Percentiles rank a stretch among this genome's conserved stretches.
These are phyloP conservation scores for Pardosa pseudoannulata DNA, from an alignment of 2,888 invertebrate genomes.

Conservation along the genomic window DNA sequence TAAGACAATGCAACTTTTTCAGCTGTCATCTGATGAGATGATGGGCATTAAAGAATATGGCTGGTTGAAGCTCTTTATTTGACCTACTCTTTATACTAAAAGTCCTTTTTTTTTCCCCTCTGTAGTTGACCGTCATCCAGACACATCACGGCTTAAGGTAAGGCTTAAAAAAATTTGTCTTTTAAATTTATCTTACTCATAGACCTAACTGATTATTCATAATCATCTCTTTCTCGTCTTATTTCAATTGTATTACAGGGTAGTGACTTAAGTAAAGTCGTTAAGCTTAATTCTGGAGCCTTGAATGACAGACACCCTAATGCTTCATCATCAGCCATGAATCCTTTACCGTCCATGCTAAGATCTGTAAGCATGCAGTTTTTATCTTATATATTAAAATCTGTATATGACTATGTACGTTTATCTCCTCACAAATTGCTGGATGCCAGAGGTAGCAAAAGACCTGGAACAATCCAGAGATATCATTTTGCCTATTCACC, in stretches of 20 bases:
- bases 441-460: no score
- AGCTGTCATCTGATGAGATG: neutral
- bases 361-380: constrained; percentile 59
- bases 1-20: neutral
- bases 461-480: no score
- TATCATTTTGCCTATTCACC: no score
- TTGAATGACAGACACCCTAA: constrained; percentile 40
- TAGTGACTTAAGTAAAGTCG: constrained; percentile 72
- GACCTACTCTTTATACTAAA: neutral
- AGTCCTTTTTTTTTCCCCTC: neutral
- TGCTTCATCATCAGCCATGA: constrained; percentile 5
- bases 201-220: neutral
- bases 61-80: neutral
- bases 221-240: neutral
- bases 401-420: no score
- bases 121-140: constrained; percentile 74
- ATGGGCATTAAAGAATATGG: neutral
- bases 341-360: constrained; percentile 60
- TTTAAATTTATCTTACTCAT: neutral
- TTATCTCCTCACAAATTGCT: no score
- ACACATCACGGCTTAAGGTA: constrained; percentile 74
- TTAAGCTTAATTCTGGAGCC: constrained; percentile 62
- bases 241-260: constrained; percentile 27
- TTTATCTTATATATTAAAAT: no score
- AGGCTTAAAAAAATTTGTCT: constrained; percentile 20